phyloP scores from a whole-genome alignment of 1,140 invertebrate genomes.

The Pseudobourletiella spinata region DNA sequence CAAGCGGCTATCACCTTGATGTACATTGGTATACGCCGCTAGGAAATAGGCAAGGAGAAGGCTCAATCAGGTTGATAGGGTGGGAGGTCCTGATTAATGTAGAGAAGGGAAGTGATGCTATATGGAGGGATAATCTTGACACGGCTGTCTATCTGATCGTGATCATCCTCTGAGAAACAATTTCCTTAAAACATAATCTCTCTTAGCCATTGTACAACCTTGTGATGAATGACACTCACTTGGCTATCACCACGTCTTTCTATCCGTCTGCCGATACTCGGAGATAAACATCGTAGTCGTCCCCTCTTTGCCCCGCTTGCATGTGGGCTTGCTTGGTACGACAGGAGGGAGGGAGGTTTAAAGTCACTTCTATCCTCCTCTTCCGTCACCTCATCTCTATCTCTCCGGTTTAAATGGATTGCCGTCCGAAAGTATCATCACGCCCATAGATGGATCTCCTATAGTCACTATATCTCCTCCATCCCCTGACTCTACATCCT shows the following conservation, averaged over 20 bases:
- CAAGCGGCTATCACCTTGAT: too few species aligned
- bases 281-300: too few species aligned
- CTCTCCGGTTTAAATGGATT: neutral
- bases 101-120: neutral
- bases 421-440: neutral
- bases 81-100: constrained; percentile 24
- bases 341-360: too few species aligned
- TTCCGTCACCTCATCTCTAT: constrained; percentile 1
- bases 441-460: too few species aligned
- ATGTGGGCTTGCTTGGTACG: too few species aligned
- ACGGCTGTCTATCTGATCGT: constrained; percentile 18
- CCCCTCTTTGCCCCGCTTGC: too few species aligned
- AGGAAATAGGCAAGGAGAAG: neutral
- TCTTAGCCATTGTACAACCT: constrained; percentile 11
- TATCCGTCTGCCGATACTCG: too few species aligned
- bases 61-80: neutral
- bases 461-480: too few species aligned
- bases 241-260: too few species aligned
- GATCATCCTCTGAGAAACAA: constrained; percentile 24
- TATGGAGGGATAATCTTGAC: constrained; percentile 15
- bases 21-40: too few species aligned
- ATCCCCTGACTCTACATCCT: neutral
- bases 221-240: constrained; percentile 22
- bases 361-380: too few species aligned
- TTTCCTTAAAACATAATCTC: constrained; percentile 30